Evolutionary conservation across 1,140 invertebrate species (phyloP), one percentile per base, ranked within the genome.

Genomic region (Cephus cinctus): DNA sequence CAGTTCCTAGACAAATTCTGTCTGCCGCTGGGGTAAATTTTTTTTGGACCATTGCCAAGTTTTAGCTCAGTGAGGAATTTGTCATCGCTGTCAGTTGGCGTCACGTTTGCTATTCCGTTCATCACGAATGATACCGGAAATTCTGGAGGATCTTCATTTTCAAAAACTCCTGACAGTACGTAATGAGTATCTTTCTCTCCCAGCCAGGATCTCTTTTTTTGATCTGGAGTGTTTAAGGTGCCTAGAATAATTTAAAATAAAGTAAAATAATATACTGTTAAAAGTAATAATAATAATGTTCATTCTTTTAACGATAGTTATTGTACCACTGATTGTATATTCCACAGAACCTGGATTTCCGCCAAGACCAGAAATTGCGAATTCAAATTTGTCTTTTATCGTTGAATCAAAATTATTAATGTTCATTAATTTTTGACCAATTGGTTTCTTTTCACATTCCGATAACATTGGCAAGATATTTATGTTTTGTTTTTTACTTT

Each of bases 1-100:
- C 67, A 65, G 4, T 63, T 61, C 5, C 39, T 44, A 0, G 69
- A 73, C 6, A 72, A 45, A 55, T 71, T 57, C n/a, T 69, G 45
- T 42, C 62, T 57, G 3, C 71, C 63, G 1, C 23, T 25, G 0
- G 60, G 59, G 42, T 55, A 70, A 9, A 46, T 41, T 21, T 59
- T 64, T 16, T 54, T 60, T 0, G 35, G 19, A 0, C 31, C 25
- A 14, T 60, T 51, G 2, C 16, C 42, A 5, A 53, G 31, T 19
- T 61, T 58, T 4, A 71, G 22, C 3, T 54, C 45, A 0, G 50
- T 18, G 4, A 64, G 67, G 18, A 69, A 69, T 14, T 27, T 57
- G 2, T 65, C 54, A 4, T 70, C 45, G 11, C 63, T 64, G 15
- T 60, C 56, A 3, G 18, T 35, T 1, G 62, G 60, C 14, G 54